Evolutionary conservation across 2,113 vertebrate species (phyloP), one percentile per base, ranked within the genome.

Genomic region (Perca flavescens): DNA sequence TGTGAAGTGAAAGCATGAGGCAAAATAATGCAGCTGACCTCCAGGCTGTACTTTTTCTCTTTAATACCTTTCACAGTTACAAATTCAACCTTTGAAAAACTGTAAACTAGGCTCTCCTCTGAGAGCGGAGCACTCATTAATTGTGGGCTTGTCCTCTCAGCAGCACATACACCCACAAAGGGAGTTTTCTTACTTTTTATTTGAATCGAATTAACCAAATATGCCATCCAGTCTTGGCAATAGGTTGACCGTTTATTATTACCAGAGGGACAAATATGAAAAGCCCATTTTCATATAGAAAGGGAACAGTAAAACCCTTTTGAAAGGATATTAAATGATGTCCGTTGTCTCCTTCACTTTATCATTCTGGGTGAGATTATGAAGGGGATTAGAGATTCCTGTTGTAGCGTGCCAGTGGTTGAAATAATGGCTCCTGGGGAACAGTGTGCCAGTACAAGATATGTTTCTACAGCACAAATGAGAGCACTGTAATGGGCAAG

Each of bases 401-500:
- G 83, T 82, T 84, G 85, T 86, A 79, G 65, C 69, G 14, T 82
- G 92, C 76, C 84, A 91, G 72, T 88, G 83, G 87, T 88, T 91
- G 87, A 90, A 85, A 90, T 87, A 84, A 67, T 50, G 82, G 82
- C 91, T 91, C 87, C 80, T 88, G 79, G 88, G 90, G 85, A 91
- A 88, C 79, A 68, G 70, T 85, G 81, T 83, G 83, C 84, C 71
- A 65, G 46, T 43, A 54, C 61, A 80, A 77, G 77, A 76, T 87
- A 89, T 11, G 40, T 89, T 91, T 79, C 82, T 70, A 49, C 62
- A 66, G 75, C 70, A 92, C 92, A 94, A 93, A 93, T 88, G 83
- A 87, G 65, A 83, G 73, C 89, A 74, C 79, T 90, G 90, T 91
- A 57, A 76, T 76, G 58, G 77, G 69, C 71, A 52, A 69, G 65